These are phyloP conservation scores for Busseola fusca DNA, from an alignment of 2,888 invertebrate genomes.

Conservation along the genomic window DNA sequence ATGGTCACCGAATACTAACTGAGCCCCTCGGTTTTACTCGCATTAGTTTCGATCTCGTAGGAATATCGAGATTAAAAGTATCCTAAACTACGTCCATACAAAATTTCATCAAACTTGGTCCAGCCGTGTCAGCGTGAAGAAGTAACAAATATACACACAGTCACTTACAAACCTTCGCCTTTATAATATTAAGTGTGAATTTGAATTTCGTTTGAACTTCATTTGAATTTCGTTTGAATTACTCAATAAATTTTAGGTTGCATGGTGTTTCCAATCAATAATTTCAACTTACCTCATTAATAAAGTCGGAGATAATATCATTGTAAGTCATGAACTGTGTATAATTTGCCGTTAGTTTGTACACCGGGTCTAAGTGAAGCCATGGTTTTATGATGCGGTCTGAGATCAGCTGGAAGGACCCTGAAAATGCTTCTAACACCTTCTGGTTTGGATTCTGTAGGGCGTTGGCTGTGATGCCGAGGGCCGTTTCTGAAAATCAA, in stretches of 20 bases:
- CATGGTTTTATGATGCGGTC: slow-evolving; percentile 55
- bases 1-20: too few relatives aligned
- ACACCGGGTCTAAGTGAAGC: slow-evolving; percentile 43
- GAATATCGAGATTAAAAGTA: too few relatives aligned
- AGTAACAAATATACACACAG: too few relatives aligned
- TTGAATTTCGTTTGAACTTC: neutral
- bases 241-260: neutral
- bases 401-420: slow-evolving; percentile 33
- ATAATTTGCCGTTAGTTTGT: slow-evolving; percentile 50
- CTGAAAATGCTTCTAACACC: slow-evolving; percentile 40
- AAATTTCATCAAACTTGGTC: too few relatives aligned
- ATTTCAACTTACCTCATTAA: slow-evolving; percentile 35
- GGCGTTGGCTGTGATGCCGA: slow-evolving; percentile 40
- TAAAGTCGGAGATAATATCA: slow-evolving; percentile 30
- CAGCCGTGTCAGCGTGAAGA: too few relatives aligned
- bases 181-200: neutral
- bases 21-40: too few relatives aligned
- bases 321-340: slow-evolving; percentile 22
- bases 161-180: too few relatives aligned
- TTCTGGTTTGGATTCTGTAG: slow-evolving; percentile 34
- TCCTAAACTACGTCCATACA: too few relatives aligned
- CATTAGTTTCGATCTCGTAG: too few relatives aligned
- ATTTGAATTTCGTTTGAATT: neutral
- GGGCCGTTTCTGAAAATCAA: slow-evolving; percentile 48
- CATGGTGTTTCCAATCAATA: too few relatives aligned